Evolutionary conservation across 2,888 invertebrate genomes (phyloP), one percentile per base, ranked within the genome.

Genomic region (Yponomeuta malinellus): DNA sequence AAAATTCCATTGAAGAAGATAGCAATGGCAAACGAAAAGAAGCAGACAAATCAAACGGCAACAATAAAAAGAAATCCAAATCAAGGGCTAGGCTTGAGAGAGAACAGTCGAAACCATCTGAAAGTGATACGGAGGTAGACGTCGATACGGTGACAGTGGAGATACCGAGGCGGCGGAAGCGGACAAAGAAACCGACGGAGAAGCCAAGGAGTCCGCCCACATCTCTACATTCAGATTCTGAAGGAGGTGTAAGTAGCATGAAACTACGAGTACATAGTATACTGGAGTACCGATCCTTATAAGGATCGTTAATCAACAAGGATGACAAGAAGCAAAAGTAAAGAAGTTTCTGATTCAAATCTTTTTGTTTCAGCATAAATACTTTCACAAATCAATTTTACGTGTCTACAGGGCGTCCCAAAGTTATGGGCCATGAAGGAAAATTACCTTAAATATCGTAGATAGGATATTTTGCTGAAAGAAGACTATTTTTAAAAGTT

Each of bases 111-210:
- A 91, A 92, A 71, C 93, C 92, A 48, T 92, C 93, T 43, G 92
- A 92, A 72, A 92, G 85, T 74, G 93, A 93, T 74, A 87, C 91
- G 0, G 92, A 92, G 71, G 88, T 78, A 15, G 92, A 92, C 67
- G 86, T 92, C 0, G 92, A 91, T 76, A 93, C 92, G 0, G 89
- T 93, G 2, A 93, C 93, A 12, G 92, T 93, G 2, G 93, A 93
- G 73, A 92, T 93, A 77, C 93, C 93, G 0, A 85, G 90, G 72
- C 80, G 93, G 78, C 80, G 89, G 68, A 93, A 93, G 76, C 83
- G 90, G 72, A 88, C 87, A 0, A 80, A 91, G 68, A 81, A 89
- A 71, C 82, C 87, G 1, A 90, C 92, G 2, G 93, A 93, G 74
- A 89, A 84, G 73, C 92, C 92, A 1, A 84, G 86, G 74, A 91